phyloP scores from a whole-genome alignment of 2,113 vertebrate species.

The Amblyornis subalaris region DNA sequence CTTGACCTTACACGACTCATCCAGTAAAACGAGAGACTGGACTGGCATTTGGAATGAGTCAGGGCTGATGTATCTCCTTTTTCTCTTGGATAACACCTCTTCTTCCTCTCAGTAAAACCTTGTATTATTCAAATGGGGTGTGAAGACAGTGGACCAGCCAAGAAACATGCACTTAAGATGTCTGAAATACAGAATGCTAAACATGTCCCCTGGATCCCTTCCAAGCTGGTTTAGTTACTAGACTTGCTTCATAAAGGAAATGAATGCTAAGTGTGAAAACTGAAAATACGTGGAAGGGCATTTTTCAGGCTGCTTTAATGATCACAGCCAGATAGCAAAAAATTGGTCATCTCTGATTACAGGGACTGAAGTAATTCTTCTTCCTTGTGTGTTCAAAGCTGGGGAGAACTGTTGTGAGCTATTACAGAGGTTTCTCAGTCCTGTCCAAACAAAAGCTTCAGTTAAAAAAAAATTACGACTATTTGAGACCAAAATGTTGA shows the following conservation, averaged over 20 bases:
- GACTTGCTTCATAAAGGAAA: constrained; percentile 20
- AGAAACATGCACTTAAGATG: neutral
- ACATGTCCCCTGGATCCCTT: neutral
- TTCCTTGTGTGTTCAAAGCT: neutral
- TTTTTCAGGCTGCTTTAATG: neutral
- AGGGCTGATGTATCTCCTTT: neutral
- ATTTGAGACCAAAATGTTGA: neutral
- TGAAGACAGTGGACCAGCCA: neutral
- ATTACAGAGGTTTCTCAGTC: neutral
- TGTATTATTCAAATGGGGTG: constrained; percentile 10
- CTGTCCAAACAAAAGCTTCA: neutral
- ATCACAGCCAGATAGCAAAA: neutral
- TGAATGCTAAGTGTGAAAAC: neutral
- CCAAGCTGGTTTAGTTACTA: neutral
- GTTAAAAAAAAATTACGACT: neutral
- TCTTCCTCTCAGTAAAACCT: neutral
- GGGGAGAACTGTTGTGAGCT: neutral
- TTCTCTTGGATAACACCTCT: neutral
- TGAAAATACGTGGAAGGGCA: neutral
- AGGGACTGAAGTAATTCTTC: neutral
- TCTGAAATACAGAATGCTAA: constrained; percentile 14
- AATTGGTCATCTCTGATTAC: neutral
- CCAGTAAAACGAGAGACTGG: neutral
- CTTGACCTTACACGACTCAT: constrained; percentile 6
- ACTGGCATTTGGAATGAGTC: neutral